Conservation (phyloP, 2,797 vertebrate genomes). For the Hoplostethus atlanticus region DNA sequence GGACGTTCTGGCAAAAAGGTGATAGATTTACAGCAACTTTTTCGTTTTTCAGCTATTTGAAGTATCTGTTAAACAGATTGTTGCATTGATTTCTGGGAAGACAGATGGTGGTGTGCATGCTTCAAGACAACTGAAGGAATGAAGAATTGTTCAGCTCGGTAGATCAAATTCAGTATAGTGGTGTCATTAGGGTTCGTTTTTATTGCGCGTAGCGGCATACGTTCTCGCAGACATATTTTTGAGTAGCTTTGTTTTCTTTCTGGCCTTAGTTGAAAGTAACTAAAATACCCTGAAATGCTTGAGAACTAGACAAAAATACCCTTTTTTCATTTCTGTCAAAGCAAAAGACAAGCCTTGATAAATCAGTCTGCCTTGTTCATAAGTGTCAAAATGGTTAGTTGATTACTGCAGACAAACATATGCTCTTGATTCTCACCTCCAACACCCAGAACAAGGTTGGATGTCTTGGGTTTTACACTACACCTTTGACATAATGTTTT, state of each 20-base stretch:
- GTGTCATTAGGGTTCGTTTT: constrained; percentile 82
- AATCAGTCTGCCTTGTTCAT: constrained; percentile 53
- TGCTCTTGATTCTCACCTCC: constrained; percentile 11
- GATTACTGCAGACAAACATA: constrained; percentile 32
- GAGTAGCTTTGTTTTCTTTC: constrained; percentile 77
- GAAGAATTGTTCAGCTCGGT: constrained; percentile 86
- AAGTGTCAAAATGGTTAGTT: constrained; percentile 30
- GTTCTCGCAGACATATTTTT: constrained; percentile 78
- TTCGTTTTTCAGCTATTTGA: constrained; percentile 85
- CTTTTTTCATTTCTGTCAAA: constrained; percentile 55
- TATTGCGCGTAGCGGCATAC: constrained; percentile 78
- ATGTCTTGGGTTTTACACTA: constrained; percentile 6
- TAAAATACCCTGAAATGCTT: constrained; percentile 70
- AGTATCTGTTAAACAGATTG: constrained; percentile 89
- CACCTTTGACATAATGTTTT: constrained; percentile 29
- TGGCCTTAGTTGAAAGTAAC: constrained; percentile 82
- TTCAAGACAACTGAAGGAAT: constrained; percentile 85
- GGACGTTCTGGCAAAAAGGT: constrained; percentile 82
- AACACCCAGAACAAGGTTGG: constrained; percentile 6
- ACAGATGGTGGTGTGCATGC: constrained; percentile 85
- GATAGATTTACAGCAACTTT: constrained; percentile 86
- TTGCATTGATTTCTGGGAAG: constrained; percentile 87
- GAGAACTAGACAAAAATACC: constrained; percentile 72
- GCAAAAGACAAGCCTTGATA: constrained; percentile 60
- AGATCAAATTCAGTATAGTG: constrained; percentile 86